A percentile compares a stretch with the other conserved stretches of the same genome.
Conservation (phyloP, 2,888 invertebrate genomes). For the Xestobium rufovillosum region DNA sequence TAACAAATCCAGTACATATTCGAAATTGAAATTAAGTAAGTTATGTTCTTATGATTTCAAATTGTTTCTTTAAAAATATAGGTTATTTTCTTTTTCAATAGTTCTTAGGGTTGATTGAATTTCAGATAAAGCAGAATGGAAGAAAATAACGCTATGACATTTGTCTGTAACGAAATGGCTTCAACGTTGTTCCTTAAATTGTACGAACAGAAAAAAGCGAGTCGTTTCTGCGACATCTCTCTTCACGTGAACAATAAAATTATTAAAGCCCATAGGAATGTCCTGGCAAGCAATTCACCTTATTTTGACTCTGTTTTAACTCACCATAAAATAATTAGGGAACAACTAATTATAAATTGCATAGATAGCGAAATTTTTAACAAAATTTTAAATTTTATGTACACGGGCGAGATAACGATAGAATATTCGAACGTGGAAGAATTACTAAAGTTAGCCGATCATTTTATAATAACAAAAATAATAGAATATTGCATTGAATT, state of each 20-base stretch:
- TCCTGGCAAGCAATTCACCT: conserved; percentile 56
- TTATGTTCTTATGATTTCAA: no score
- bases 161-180: conserved; percentile 38
- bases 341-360: conserved; percentile 50
- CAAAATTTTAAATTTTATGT: conserved; percentile 56
- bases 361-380: conserved; percentile 52
- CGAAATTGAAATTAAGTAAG: no score
- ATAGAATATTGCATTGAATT: conserved; percentile 58
- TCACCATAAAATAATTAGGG: conserved; percentile 46
- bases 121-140: conserved; percentile 32
- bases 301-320: conserved; percentile 57
- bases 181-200: conserved; percentile 38
- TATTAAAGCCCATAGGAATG: conserved; percentile 54
- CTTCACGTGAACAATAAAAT: conserved; percentile 52
- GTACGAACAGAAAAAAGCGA: conserved; percentile 48
- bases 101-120: no score
- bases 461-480: conserved; percentile 53
- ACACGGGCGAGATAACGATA: conserved; percentile 54
- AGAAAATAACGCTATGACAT: conserved; percentile 38
- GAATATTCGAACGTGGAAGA: conserved; percentile 54
- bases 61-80: no score
- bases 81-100: no score
- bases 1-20: no score
- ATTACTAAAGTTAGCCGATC: conserved; percentile 53
- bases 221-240: conserved; percentile 54